Evolutionary conservation across 2,113 vertebrate genomes (phyloP).

Genomic region (Platanista minor): DNA sequence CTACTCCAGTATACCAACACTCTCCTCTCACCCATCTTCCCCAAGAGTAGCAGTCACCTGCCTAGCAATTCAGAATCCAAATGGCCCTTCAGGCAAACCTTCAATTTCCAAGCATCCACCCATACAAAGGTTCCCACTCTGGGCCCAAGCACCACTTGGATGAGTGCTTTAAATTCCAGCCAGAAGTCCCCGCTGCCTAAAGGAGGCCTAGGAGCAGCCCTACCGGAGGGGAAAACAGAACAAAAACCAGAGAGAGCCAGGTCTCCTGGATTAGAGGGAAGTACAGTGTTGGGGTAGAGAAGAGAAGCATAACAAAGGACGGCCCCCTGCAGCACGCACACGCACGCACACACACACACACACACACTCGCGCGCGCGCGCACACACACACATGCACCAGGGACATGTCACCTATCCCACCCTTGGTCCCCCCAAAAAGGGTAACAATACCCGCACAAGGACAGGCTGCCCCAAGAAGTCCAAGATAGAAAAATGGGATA

Average conservation of each 20-base stretch:
- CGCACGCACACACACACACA: background rate
- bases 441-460: background rate
- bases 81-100: conserved; percentile 8
- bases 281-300: background rate
- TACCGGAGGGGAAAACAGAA: background rate
- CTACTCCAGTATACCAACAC: background rate
- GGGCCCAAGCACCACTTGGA: conserved; percentile 13
- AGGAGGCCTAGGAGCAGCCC: background rate
- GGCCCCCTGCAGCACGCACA: background rate
- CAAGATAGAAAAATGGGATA: conserved; percentile 14
- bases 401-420: background rate
- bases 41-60: background rate
- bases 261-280: background rate
- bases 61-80: background rate
- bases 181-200: background rate
- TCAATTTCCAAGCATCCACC: background rate
- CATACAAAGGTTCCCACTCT: background rate
- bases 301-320: conserved; percentile 26
- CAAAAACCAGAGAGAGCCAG: conserved; percentile 12
- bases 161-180: conserved; percentile 47
- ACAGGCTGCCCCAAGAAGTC: background rate
- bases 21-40: conserved; percentile 20
- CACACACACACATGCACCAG: background rate
- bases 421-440: background rate
- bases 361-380: background rate